Percentiles rank a stretch among this genome's conserved stretches.
These are phyloP conservation scores for Chinchilla lanigera DNA, from an alignment of 2,113 vertebrate species.

Conservation along the genomic window DNA sequence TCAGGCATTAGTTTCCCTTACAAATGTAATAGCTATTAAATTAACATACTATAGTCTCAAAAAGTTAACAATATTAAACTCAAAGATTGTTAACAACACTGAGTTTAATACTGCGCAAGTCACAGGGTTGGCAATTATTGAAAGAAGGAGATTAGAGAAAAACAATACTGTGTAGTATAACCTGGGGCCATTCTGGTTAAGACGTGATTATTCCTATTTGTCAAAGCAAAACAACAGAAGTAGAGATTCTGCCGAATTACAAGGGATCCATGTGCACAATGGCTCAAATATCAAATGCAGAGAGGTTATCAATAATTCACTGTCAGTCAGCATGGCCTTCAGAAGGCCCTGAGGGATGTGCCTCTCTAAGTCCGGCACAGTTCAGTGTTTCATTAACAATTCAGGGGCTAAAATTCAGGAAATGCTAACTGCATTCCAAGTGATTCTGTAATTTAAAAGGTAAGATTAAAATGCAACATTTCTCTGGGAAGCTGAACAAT, in stretches of 20 bases:
- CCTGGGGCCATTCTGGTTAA: background rate
- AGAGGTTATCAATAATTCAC: conserved; percentile 27
- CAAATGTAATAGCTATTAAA: background rate
- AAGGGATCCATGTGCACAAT: background rate
- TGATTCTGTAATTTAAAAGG: background rate
- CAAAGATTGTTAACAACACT: background rate
- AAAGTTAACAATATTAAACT: background rate
- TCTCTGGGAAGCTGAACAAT: background rate
- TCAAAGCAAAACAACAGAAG: background rate
- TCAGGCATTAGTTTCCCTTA: background rate
- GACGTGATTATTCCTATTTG: background rate
- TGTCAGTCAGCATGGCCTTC: background rate
- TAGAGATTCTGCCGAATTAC: background rate
- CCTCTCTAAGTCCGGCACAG: background rate
- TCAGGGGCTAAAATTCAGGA: background rate
- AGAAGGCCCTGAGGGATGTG: background rate
- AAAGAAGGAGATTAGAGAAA: background rate
- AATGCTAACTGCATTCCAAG: conserved; percentile 12
- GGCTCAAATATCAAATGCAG: background rate
- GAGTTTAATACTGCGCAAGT: background rate
- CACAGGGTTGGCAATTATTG: background rate
- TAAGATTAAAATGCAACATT: conserved; percentile 6
- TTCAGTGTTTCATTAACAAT: conserved; percentile 30
- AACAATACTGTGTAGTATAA: background rate
- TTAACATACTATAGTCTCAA: background rate